Evolutionary conservation across 2,797 vertebrate species (phyloP).

Genomic region (Orestias chungarensis): DNA sequence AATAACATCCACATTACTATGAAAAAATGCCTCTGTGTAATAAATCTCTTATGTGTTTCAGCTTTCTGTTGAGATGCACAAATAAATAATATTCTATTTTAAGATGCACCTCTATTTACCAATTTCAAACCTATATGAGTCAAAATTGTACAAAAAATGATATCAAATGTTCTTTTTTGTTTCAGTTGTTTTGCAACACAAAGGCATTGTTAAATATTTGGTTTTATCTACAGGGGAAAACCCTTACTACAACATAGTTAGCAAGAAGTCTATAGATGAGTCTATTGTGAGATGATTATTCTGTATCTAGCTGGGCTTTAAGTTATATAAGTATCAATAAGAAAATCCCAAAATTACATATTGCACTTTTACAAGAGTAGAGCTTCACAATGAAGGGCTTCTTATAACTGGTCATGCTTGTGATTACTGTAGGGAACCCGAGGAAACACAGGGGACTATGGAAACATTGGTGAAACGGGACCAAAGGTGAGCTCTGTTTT

Average conservation of each 20-base stretch:
- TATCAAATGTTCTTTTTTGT: background rate
- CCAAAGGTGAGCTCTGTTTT: conserved; percentile 61
- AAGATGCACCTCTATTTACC: background rate
- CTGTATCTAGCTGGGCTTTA: background rate
- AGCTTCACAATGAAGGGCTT: background rate
- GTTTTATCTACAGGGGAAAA: background rate
- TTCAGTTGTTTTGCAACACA: background rate
- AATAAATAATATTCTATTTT: background rate
- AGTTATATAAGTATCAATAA: background rate
- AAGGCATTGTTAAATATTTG: background rate
- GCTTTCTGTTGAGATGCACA: background rate
- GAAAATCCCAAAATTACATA: background rate
- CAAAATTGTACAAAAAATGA: background rate
- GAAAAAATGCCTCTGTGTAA: background rate
- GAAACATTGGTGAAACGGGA: conserved; percentile 75
- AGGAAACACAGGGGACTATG: conserved; percentile 71
- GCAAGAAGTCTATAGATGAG: background rate
- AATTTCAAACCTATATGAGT: background rate
- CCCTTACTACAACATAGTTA: too few relatives aligned
- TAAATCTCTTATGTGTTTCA: background rate
- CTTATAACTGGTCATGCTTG: conserved; percentile 1
- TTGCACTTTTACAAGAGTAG: background rate
- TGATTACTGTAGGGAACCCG: conserved; percentile 67
- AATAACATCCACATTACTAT: background rate
- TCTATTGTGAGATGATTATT: background rate